These are phyloP conservation scores for Esox niger DNA, from an alignment of 2,113 vertebrate species.

Conservation along the genomic window DNA sequence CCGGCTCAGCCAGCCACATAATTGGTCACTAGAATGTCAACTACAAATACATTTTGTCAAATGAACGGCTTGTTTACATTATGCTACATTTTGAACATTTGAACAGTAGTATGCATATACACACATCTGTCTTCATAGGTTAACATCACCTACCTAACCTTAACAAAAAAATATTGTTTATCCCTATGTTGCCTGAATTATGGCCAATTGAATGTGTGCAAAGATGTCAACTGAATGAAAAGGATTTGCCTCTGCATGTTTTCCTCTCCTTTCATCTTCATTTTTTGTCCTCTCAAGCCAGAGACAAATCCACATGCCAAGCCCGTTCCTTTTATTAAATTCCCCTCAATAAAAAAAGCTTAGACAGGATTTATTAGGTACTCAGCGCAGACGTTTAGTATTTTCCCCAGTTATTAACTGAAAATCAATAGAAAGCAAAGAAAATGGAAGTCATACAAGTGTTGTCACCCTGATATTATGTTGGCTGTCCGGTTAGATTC, in stretches of 20 bases:
- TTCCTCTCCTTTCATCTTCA: conserved; percentile 49
- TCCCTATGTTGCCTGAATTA: no score
- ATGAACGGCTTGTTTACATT: no score
- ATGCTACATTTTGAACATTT: no score
- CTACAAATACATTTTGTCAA: no score
- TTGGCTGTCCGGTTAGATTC: conserved; percentile 99
- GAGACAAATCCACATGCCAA: conserved; percentile 95
- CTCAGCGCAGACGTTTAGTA: conserved; percentile 99
- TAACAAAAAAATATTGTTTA: no score
- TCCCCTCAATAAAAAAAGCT: conserved; percentile 99
- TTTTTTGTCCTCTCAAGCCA: conserved; percentile 79
- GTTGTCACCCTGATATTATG: conserved; percentile 99
- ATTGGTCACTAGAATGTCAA: no score
- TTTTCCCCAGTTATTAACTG: conserved; percentile 99
- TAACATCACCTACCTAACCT: no score
- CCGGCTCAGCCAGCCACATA: no score
- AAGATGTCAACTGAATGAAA: conserved; percentile 51
- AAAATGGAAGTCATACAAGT: conserved; percentile 99
- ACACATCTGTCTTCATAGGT: no score
- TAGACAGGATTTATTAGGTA: conserved; percentile 99
- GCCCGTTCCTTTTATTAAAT: conserved; percentile 99
- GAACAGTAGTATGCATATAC: no score
- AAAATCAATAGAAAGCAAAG: conserved; percentile 99
- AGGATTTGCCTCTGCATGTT: conserved; percentile 64
- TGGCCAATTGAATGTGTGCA: conserved; percentile 37